Evolutionary conservation across 1,140 invertebrate species (phyloP), one percentile per base, ranked within the genome.

Genomic region (Andricus grossulariae): DNA sequence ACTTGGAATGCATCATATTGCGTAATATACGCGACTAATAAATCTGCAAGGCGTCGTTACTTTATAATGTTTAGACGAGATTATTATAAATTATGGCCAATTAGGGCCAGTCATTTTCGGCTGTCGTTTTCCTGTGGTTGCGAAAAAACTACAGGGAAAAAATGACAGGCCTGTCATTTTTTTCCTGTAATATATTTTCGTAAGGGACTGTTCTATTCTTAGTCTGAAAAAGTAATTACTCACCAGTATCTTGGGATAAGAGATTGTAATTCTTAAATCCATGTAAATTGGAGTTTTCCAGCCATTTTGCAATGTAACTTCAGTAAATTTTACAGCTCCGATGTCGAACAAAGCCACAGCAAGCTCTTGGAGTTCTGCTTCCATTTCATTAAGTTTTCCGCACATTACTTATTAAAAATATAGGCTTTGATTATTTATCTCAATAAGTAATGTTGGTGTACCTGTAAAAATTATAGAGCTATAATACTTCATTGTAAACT

Each of bases 231-330:
- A 71, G 5, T 72, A 60, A 66, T 74, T 55, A 54, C 75, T 79
- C 91, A 98, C 97, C 95, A 99, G 93, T 70, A 98, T 84, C 84
- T 94, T 91, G 0, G 97, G 98, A 90, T 96, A 94, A 16, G 97
- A 97, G 39, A 99, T 94, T 50, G 99, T 94, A 0, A 96, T 94
- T 66, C 98, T 92, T 10, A 99, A 89, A 91, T 99, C 98, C 88
- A 99, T 97, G 89, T 99, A 99, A 78, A 99, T 94, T 0, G 98
- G 98, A 16, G 98, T 98, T 88, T 94, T 93, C 18, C 97, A 92
- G 11, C 98, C 98, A 88, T 95, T 95, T 93, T 99, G 99, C 19
- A 98, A 95, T 78, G 94, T 95, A 87, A 97, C 99, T 85, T 96
- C 93, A 0, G 98, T 98, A 88, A 99, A 97, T 87, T 98, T 97